Evolutionary conservation across 2,113 vertebrate species (phyloP), one percentile per base, ranked within the genome.

Genomic region (Anolis carolinensis): DNA sequence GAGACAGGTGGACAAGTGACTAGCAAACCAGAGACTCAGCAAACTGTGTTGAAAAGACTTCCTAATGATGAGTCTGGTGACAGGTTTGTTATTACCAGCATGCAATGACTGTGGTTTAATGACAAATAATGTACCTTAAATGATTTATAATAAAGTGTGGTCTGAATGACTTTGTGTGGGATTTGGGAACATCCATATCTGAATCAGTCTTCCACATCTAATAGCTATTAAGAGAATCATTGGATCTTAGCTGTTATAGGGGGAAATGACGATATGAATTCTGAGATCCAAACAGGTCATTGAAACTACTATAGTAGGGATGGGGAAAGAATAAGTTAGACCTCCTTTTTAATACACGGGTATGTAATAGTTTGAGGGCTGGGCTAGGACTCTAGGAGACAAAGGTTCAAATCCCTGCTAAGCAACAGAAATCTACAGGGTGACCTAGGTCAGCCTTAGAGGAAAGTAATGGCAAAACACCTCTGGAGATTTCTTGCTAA

Each of bases 61-160:
- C 86, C 80, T 89, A 81, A 81, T 86, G n/a, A 23, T 87, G 87
- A 76, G 92, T 95, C 92, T 93, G 82, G 90, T 75, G 79, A 81
- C 79, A 93, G 92, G 84, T 84, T 84, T 89, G 83, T 94, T 92
- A 92, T 95, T 95, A 94, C 30, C 84, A 82, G 91, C 81, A 93
- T 92, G 93, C 93, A 93, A 39, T 90, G 50, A 25, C 81, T 75
- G 77, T 86, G 89, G 90, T 91, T 92, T 93, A 83, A 87, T 88
- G 91, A 90, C 83, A 77, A 93, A 92, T 85, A 84, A 88, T 88
- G 89, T 52, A 87, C 81, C 25, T 3, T 0, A 68, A 32, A 85
- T 79, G 84, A 89, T 71, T 80, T 88, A 92, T 87, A 88, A 1
- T 83, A 23, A 91, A 52, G 23, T 39, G 80, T 90, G 88, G 88